Conservation (phyloP, 2,113 vertebrate species). For the Burhinus oedicnemus region DNA sequence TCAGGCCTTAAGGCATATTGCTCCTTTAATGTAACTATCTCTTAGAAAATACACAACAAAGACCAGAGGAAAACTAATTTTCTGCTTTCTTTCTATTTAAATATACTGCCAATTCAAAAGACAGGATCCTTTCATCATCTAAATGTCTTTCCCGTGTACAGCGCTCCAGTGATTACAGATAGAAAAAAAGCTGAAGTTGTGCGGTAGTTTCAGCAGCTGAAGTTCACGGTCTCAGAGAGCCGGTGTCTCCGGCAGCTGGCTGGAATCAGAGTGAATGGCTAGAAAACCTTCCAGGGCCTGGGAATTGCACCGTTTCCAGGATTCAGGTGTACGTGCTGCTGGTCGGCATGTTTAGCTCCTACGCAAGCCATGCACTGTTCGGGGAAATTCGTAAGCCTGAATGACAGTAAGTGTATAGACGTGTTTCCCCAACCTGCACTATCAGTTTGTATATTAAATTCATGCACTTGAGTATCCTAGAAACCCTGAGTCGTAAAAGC, state of each 20-base stretch:
- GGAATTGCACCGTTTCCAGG: not conserved
- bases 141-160: not conserved
- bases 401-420: not conserved
- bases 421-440: not conserved
- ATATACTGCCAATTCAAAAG: slow-evolving; percentile 5
- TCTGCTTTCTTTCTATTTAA: slow-evolving; percentile 47
- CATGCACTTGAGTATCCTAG: not conserved
- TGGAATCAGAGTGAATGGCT: not conserved
- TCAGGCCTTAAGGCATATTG: not conserved
- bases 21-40: not conserved
- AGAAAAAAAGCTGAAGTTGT: not conserved
- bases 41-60: slow-evolving; percentile 15
- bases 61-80: slow-evolving; percentile 40
- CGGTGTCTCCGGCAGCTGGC: not conserved
- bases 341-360: not conserved
- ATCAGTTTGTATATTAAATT: not conserved
- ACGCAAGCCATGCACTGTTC: accelerated
- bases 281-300: not conserved
- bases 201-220: not conserved
- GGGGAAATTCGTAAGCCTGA: not conserved
- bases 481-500: not conserved
- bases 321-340: not conserved
- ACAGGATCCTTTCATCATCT: slow-evolving; percentile 10
- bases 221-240: not conserved
- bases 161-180: accelerated